A percentile compares a stretch with the other conserved stretches of the same genome.
phyloP scores from a whole-genome alignment of 2,888 invertebrate species.

The Limnephilus auricula region DNA sequence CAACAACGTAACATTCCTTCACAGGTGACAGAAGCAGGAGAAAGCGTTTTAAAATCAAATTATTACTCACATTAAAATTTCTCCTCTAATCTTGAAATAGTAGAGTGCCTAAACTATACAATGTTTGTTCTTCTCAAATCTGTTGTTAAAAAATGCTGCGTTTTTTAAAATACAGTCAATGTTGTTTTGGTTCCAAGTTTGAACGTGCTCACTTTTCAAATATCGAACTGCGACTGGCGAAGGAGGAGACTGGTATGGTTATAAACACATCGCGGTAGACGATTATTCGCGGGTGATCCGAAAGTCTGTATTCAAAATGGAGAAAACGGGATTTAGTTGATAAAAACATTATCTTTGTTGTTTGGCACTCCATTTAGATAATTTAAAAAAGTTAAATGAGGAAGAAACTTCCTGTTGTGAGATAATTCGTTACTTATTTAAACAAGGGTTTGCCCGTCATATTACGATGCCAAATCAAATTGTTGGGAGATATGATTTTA shows the following conservation, averaged over 20 bases:
- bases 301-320: background rate
- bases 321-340: no score
- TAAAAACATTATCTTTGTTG: no score
- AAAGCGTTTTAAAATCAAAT: constrained; percentile 24
- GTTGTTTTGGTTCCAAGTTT: background rate
- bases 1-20: constrained; percentile 9
- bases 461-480: background rate
- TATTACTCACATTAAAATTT: constrained; percentile 28
- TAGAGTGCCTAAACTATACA: background rate
- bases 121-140: background rate
- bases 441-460: background rate
- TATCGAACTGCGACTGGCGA: constrained; percentile 23
- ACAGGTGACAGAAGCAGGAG: constrained; percentile 31
- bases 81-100: background rate
- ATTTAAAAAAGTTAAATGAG: background rate
- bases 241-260: constrained; percentile 1
- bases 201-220: constrained; percentile 25
- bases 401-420: no score
- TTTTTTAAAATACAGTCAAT: background rate
- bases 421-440: background rate
- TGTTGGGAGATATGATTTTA: no score
- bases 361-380: background rate
- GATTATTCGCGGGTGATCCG: constrained; percentile 9
- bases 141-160: background rate
- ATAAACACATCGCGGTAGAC: constrained; percentile 24